These are phyloP conservation scores for Acropora tenuis DNA, from an alignment of 64 coral and sea anemone species.

Conservation along the genomic window DNA sequence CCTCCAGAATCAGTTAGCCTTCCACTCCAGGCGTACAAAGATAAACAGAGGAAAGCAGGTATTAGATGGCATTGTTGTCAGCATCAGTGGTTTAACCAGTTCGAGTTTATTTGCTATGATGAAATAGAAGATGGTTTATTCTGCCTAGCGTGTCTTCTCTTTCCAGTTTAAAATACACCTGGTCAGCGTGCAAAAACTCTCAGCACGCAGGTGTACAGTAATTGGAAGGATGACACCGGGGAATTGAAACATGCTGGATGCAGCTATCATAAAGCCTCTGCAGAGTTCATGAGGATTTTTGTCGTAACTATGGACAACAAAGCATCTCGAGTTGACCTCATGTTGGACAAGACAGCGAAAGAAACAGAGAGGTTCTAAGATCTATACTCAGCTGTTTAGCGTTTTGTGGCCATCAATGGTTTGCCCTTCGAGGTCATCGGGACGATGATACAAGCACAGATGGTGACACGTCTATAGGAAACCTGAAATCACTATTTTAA, in stretches of 20 bases:
- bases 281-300: conserved; percentile 59
- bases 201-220: conserved; percentile 37
- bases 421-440: conserved; percentile 57
- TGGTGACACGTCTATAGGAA: conserved; percentile 24
- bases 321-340: conserved; percentile 39
- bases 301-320: conserved; percentile 57
- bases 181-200: conserved; percentile 55
- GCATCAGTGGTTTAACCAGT: too few species aligned
- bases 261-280: conserved; percentile 65
- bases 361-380: conserved; percentile 41
- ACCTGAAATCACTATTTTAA: conserved; percentile 59
- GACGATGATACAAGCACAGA: conserved; percentile 47
- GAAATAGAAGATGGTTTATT: too few species aligned
- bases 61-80: too few species aligned
- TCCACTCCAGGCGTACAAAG: conserved; percentile 4
- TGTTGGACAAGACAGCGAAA: conserved; percentile 30
- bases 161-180: conserved; percentile 36
- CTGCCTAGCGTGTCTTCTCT: too few species aligned
- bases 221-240: conserved; percentile 65
- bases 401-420: conserved; percentile 60
- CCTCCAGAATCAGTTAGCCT: conserved; percentile 50
- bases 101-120: too few species aligned
- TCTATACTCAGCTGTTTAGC: conserved; percentile 65
- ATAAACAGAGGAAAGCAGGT: too few species aligned
- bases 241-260: conserved; percentile 45